These are phyloP conservation scores for Cryptotis parvus DNA, from an alignment of 2,113 vertebrate genomes.

Conservation along the genomic window DNA sequence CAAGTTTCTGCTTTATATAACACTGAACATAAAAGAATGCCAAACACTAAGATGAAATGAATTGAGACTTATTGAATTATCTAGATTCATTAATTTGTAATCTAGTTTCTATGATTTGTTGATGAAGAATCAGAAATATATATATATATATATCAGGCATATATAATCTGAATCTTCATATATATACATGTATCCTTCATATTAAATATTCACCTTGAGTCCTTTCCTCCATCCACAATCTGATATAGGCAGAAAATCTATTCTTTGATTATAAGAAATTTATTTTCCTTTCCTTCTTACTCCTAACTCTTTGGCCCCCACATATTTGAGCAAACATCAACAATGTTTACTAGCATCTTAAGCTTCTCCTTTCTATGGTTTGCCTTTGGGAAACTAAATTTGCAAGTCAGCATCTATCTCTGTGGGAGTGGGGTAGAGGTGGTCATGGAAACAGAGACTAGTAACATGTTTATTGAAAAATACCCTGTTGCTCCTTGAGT, in stretches of 20 bases:
- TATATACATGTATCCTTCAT: not conserved
- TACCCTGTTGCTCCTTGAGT: not conserved
- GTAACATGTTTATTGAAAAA: conserved; percentile 27
- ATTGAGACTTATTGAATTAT: conserved; percentile 79
- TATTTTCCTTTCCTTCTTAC: not conserved
- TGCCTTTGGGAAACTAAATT: conserved; percentile 10
- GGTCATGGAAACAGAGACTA: not conserved
- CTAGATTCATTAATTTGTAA: too few species aligned
- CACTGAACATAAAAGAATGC: conserved; percentile 71
- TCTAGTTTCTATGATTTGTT: conserved; percentile 82
- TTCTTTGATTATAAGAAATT: conserved; percentile 35
- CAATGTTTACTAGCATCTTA: not conserved
- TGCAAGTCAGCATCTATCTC: not conserved
- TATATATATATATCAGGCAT: conserved; percentile 26
- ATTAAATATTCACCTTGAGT: conserved; percentile 41
- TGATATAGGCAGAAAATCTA: not conserved
- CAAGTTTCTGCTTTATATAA: conserved; percentile 46
- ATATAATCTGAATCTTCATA: too few species aligned
- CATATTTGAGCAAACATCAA: not conserved
- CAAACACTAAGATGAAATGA: conserved; percentile 78
- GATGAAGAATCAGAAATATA: conserved; percentile 82
- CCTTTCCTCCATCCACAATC: not conserved
- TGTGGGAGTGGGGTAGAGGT: not conserved
- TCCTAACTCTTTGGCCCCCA: not conserved
- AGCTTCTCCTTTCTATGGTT: conserved; percentile 24